Conservation (phyloP, 2,888 invertebrate genomes). For the Eurois occulta region DNA sequence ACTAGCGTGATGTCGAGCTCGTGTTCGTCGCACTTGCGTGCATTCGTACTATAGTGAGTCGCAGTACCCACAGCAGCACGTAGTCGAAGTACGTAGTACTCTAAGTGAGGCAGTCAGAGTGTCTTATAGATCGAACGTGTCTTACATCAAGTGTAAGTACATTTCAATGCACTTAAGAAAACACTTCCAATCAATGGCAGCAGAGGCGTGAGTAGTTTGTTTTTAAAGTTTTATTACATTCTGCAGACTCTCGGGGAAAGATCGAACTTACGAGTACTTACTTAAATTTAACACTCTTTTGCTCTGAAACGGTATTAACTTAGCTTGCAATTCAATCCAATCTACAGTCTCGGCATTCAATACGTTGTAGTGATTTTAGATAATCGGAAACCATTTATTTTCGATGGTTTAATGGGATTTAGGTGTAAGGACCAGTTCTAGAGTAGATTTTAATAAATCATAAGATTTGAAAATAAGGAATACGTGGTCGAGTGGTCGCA, state of each 20-base stretch:
- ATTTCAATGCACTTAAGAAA: conserved; percentile 33
- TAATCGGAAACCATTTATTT: background rate
- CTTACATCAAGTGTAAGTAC: conserved; percentile 5
- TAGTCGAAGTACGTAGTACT: no score
- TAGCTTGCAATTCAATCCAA: conserved; percentile 30
- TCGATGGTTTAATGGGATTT: background rate
- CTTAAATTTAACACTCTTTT: conserved; percentile 42
- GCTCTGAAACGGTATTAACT: conserved; percentile 21
- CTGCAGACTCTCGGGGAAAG: conserved; percentile 26
- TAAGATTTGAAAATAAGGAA: background rate
- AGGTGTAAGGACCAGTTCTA: background rate
- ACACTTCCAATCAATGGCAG: conserved; percentile 47
- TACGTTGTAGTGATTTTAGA: conserved; percentile 13
- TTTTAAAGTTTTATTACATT: conserved; percentile 60
- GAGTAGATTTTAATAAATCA: background rate
- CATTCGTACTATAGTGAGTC: no score
- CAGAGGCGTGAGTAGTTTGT: conserved; percentile 40
- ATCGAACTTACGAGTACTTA: conserved; percentile 47
- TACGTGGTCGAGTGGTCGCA: background rate
- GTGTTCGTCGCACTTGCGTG: no score
- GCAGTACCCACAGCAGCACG: no score
- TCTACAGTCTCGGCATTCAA: conserved; percentile 16
- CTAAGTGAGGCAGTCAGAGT: background rate
- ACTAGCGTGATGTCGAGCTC: no score
- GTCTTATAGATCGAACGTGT: background rate